A percentile compares a stretch with the other conserved stretches of the same genome.
phyloP scores from a whole-genome alignment of 2,797 vertebrate genomes.

The Acanthurus leucopareius region DNA sequence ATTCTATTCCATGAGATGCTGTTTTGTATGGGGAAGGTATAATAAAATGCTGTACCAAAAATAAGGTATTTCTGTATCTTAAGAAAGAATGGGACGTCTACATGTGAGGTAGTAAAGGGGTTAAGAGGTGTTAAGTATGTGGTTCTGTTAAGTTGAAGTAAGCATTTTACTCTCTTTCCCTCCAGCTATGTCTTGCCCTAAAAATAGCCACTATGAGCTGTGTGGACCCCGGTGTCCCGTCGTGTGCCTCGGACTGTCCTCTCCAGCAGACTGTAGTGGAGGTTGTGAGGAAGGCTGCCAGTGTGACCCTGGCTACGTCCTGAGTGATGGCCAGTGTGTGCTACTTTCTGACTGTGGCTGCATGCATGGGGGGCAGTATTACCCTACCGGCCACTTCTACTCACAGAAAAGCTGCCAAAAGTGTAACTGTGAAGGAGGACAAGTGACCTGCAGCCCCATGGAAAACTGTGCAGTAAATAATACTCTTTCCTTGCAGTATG shows the following conservation, averaged over 20 bases:
- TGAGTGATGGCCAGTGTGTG: constrained; percentile 77
- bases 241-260: constrained; percentile 66
- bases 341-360: constrained; percentile 79
- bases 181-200: constrained; percentile 62
- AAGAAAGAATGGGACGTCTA: background rate
- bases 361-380: constrained; percentile 71
- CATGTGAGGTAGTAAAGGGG: background rate
- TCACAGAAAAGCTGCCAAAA: constrained; percentile 64
- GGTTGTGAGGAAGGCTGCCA: constrained; percentile 83
- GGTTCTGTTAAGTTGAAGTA: background rate
- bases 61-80: background rate
- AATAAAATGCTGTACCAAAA: no score
- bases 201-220: constrained; percentile 80
- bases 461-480: constrained; percentile 58
- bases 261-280: constrained; percentile 61
- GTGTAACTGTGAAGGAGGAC: constrained; percentile 64
- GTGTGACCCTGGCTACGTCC: constrained; percentile 77
- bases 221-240: constrained; percentile 78
- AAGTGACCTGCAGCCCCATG: constrained; percentile 61
- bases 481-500: constrained; percentile 22
- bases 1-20: no score
- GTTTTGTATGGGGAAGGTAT: no score
- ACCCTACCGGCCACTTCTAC: constrained; percentile 58
- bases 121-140: no score
- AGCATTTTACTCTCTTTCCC: background rate